A percentile compares a stretch with the other conserved stretches of the same genome.
These are phyloP conservation scores for Toxonevra muliebris DNA, from an alignment of 2,888 invertebrate genomes.

Conservation along the genomic window DNA sequence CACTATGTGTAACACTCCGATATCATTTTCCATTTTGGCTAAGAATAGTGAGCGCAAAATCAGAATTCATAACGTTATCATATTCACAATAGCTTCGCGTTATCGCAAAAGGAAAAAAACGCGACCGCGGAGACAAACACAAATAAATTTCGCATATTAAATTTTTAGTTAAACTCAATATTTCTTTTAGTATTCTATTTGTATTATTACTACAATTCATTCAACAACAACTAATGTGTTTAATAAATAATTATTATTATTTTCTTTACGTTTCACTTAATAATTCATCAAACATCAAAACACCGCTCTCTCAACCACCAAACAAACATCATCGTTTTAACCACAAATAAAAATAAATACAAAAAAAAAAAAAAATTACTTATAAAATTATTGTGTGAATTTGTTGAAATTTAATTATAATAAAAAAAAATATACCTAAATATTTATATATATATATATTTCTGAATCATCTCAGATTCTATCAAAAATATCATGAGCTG, in stretches of 20 bases:
- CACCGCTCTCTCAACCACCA: neutral
- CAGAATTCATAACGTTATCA: no score
- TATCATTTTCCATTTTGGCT: no score
- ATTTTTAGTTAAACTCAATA: neutral
- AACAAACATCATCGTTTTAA: constrained; percentile 1
- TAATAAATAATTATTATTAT: constrained; percentile 1
- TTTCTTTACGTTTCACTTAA: constrained; percentile 4
- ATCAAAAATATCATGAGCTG: constrained; percentile 87
- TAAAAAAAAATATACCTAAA: constrained; percentile 22
- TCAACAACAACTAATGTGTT: no score
- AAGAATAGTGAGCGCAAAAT: no score
- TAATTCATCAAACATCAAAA: constrained; percentile 4
- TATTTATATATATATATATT: constrained; percentile 10
- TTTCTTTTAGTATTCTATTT: neutral
- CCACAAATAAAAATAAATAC: constrained; percentile 18
- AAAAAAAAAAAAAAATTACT: constrained; percentile 3
- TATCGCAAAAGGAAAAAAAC: neutral
- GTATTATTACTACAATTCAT: neutral
- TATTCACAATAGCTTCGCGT: no score
- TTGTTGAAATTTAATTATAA: constrained; percentile 24
- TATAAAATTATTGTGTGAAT: constrained; percentile 11
- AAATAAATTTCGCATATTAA: neutral
- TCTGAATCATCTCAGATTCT: constrained; percentile 76
- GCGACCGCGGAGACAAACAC: neutral
- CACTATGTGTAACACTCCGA: no score